phyloP scores from a whole-genome alignment of 2,113 vertebrate genomes.

The Amblyopsis rosae region DNA sequence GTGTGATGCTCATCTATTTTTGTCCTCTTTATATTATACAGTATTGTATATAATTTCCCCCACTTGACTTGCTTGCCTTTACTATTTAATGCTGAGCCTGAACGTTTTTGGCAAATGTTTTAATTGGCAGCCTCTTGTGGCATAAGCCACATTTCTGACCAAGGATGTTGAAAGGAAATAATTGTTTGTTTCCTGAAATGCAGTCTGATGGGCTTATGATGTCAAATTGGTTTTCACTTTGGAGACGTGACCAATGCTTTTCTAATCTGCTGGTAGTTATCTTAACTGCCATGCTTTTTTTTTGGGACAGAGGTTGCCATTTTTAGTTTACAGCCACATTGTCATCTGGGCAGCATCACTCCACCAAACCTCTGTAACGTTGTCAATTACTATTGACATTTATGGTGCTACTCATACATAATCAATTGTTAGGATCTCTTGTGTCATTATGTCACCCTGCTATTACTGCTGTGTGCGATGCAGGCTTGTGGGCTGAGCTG shows the following conservation, averaged over 20 bases:
- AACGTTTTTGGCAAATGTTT: slow-evolving; percentile 14
- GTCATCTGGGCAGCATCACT: slow-evolving; percentile 56
- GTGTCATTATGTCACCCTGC: slow-evolving; percentile 24
- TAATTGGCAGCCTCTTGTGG: slow-evolving; percentile 53
- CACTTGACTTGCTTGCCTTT: background rate
- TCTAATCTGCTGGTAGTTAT: slow-evolving; percentile 40
- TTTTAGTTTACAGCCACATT: slow-evolving; percentile 48
- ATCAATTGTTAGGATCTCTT: slow-evolving; percentile 31
- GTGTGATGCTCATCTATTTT: slow-evolving; percentile 45
- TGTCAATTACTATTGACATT: slow-evolving; percentile 49
- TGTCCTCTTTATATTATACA: slow-evolving; percentile 47
- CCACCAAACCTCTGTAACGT: slow-evolving; percentile 43
- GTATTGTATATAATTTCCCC: slow-evolving; percentile 43
- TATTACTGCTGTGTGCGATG: background rate
- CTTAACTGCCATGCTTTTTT: slow-evolving; percentile 50
- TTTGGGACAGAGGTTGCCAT: slow-evolving; percentile 53
- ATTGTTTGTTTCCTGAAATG: slow-evolving; percentile 52
- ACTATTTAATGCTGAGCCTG: background rate
- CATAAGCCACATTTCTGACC: slow-evolving; percentile 44
- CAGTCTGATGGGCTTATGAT: slow-evolving; percentile 52
- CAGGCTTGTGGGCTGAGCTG: slow-evolving; percentile 33
- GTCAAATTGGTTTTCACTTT: slow-evolving; percentile 52
- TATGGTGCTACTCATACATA: slow-evolving; percentile 46
- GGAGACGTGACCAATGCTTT: slow-evolving; percentile 32
- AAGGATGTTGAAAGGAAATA: slow-evolving; percentile 48